A percentile compares a stretch with the other conserved stretches of the same genome.
phyloP scores from a whole-genome alignment of 2,113 vertebrate genomes.

The Alces alces region DNA sequence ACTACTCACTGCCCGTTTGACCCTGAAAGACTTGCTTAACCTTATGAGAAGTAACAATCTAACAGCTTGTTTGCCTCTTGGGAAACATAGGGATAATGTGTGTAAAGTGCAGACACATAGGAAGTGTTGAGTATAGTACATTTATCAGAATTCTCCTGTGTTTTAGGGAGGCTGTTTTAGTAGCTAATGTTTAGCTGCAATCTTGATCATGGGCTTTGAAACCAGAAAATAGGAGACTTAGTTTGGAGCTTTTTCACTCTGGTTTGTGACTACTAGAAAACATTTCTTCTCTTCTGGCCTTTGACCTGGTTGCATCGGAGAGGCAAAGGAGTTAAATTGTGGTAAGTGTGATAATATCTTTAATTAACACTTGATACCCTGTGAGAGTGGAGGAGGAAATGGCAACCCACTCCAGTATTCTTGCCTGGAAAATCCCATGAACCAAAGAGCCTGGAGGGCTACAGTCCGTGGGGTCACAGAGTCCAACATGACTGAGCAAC shows the following conservation, averaged over 20 bases:
- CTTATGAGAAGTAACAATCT: no score
- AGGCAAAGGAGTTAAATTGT: background rate
- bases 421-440: background rate
- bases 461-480: background rate
- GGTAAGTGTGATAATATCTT: background rate
- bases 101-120: accelerated
- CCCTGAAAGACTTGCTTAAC: background rate
- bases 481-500: background rate
- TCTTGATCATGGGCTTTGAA: background rate
- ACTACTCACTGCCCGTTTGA: background rate
- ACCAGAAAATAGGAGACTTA: background rate
- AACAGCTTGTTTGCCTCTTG: background rate
- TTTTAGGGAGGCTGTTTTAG: background rate
- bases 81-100: background rate
- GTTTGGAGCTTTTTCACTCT: background rate
- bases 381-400: background rate
- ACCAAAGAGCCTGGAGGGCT: background rate
- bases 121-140: background rate
- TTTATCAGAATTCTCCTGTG: background rate
- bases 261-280: background rate
- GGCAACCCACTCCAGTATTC: background rate
- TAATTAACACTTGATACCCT: background rate
- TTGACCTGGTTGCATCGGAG: background rate
- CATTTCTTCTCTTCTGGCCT: background rate
- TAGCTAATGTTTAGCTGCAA: background rate